These are phyloP conservation scores for Uria lomvia DNA, from an alignment of 2,113 vertebrate species.

Conservation along the genomic window DNA sequence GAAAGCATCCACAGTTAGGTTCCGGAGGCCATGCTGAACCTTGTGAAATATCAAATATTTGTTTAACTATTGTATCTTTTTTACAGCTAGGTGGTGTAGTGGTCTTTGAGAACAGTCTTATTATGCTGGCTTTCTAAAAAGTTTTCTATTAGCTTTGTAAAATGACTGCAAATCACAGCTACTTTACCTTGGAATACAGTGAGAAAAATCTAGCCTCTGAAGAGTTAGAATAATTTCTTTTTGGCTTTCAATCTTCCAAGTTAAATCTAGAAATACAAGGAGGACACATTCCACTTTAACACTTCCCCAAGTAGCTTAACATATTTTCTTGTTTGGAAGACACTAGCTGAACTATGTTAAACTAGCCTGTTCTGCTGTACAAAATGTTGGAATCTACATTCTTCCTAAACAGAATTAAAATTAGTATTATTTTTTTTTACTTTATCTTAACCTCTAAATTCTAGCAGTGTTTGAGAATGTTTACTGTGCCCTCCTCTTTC, in stretches of 20 bases:
- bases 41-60: background rate
- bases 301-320: rapidly evolving
- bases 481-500: background rate
- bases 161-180: background rate
- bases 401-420: background rate
- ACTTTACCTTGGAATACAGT: background rate
- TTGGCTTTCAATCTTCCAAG: background rate
- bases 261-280: background rate
- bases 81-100: background rate
- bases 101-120: background rate
- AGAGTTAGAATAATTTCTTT: background rate
- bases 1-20: background rate
- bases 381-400: background rate
- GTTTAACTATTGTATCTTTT: background rate
- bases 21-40: background rate
- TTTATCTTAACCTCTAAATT: background rate
- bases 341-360: background rate
- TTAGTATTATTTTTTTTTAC: background rate
- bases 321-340: background rate
- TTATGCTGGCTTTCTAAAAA: background rate
- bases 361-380: background rate
- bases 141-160: background rate
- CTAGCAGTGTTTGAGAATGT: background rate
- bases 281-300: background rate
- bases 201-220: background rate